Evolutionary conservation across 2,888 invertebrate genomes (phyloP).

Genomic region (Coenonympha glycerion): DNA sequence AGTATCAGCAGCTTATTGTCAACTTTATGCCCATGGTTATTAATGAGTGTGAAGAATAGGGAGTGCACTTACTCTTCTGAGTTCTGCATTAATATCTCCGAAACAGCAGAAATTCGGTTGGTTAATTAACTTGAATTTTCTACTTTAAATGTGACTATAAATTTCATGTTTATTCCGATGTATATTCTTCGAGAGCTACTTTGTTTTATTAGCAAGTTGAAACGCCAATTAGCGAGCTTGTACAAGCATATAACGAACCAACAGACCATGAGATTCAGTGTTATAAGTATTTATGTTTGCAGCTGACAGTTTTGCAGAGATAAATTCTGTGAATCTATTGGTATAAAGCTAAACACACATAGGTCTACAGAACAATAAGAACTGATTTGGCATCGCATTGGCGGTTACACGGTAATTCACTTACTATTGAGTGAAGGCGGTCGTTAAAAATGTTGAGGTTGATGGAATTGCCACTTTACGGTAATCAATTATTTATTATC

Average conservation of each 20-base stretch:
- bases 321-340: background rate
- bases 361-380: background rate
- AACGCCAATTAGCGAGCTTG: background rate
- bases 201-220: background rate
- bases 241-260: background rate
- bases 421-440: background rate
- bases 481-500: background rate
- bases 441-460: background rate
- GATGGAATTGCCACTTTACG: background rate
- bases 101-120: too few species aligned
- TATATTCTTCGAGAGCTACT: background rate
- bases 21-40: too few species aligned
- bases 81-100: too few species aligned
- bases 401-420: background rate
- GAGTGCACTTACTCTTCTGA: too few species aligned
- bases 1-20: too few species aligned
- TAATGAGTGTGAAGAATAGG: too few species aligned
- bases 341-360: background rate
- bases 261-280: background rate
- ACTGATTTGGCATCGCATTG: background rate
- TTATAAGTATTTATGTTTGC: conserved; percentile 6
- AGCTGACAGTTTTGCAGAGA: conserved; percentile 2
- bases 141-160: too few species aligned
- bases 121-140: too few species aligned
- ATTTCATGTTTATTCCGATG: too few species aligned